phyloP scores from a whole-genome alignment of 2,797 vertebrate genomes.

The Hyperoplus immaculatus region DNA sequence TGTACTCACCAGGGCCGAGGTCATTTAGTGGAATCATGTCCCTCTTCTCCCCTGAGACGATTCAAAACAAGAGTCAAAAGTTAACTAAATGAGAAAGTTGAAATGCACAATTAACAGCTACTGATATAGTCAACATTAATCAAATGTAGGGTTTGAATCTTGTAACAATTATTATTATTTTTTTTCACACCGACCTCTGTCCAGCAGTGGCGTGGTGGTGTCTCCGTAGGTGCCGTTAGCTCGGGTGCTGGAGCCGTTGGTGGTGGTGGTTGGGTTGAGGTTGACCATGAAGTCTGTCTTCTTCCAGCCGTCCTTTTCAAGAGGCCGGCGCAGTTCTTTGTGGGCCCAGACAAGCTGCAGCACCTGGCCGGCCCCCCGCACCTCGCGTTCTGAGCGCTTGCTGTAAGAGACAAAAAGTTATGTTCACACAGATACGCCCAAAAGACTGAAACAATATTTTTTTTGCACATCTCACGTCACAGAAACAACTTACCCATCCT shows the following conservation, averaged over 20 bases:
- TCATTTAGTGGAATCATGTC: constrained; percentile 97
- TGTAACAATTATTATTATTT: neutral
- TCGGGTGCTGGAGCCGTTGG: constrained; percentile 81
- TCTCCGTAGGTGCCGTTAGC: constrained; percentile 93
- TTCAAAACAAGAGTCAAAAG: constrained; percentile 17
- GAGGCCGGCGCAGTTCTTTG: constrained; percentile 93
- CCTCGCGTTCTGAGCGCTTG: constrained; percentile 94
- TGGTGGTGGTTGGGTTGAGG: constrained; percentile 81
- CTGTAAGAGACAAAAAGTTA: constrained; percentile 71
- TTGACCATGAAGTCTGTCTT: constrained; percentile 95
- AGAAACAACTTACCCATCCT: constrained; percentile 88
- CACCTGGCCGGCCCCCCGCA: constrained; percentile 92
- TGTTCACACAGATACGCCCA: neutral
- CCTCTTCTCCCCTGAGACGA: constrained; percentile 87
- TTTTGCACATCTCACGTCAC: neutral
- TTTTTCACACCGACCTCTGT: constrained; percentile 85
- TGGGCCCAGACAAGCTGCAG: constrained; percentile 97
- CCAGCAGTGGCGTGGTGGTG: constrained; percentile 94
- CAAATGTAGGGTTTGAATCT: neutral
- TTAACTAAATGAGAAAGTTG: neutral
- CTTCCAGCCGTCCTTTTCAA: constrained; percentile 99
- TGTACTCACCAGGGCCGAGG: constrained; percentile 90
- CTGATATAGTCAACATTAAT: neutral
- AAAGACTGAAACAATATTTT: too few species aligned
- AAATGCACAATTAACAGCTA: neutral